These are phyloP conservation scores for Lamprologus tigripictilis DNA, from an alignment of 2,113 vertebrate genomes.

Conservation along the genomic window DNA sequence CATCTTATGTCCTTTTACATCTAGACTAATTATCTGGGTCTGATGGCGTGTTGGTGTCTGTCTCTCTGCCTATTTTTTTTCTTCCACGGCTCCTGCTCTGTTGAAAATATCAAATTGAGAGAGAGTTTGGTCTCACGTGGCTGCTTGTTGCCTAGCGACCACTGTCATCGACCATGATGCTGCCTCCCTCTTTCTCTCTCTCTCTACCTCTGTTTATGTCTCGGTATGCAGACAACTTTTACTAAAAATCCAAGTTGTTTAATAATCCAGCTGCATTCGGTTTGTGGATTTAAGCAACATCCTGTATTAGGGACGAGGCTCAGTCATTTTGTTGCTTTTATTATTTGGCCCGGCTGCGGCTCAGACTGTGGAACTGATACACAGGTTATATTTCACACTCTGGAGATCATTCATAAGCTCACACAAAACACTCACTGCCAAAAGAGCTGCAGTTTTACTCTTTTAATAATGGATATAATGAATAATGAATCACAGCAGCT, in stretches of 20 bases:
- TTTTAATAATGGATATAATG: background rate
- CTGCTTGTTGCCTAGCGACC: constrained; percentile 72
- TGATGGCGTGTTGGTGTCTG: background rate
- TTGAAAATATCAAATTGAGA: constrained; percentile 63
- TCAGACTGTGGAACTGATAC: background rate
- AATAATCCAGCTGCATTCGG: background rate
- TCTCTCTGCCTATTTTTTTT: background rate
- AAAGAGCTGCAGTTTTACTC: background rate
- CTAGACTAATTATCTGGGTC: background rate
- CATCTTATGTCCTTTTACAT: constrained; percentile 4
- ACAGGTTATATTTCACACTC: background rate
- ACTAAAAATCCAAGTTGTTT: background rate
- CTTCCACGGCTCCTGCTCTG: constrained; percentile 14
- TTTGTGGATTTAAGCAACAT: constrained; percentile 1
- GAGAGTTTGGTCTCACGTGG: constrained; percentile 52
- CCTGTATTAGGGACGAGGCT: background rate
- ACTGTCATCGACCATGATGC: constrained; percentile 55
- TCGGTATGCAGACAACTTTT: background rate
- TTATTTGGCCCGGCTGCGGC: background rate
- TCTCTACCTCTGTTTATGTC: constrained; percentile 2
- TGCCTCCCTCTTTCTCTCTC: background rate
- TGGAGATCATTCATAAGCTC: background rate
- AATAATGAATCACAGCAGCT: background rate
- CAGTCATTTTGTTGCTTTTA: background rate
- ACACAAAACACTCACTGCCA: background rate